Evolutionary conservation across 2,888 invertebrate species (phyloP).

Genomic region (Monopis laevigella): DNA sequence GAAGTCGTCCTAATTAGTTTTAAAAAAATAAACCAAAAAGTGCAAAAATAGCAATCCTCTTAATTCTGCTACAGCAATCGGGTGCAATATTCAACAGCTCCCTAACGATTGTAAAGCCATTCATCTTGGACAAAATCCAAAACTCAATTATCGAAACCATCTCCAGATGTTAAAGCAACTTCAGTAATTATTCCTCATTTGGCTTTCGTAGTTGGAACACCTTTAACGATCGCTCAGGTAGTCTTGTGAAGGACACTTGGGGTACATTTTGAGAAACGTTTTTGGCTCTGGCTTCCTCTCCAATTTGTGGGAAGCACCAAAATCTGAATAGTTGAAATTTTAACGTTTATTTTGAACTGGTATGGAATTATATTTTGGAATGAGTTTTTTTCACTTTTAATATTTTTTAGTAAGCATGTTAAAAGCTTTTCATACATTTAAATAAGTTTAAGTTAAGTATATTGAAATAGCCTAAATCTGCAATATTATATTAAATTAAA

Average conservation of each 20-base stretch:
- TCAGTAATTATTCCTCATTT: slow-evolving; percentile 56
- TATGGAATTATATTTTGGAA: too few species aligned
- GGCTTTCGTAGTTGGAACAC: slow-evolving; percentile 30
- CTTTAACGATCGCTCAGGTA: slow-evolving; percentile 44
- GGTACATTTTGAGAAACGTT: slow-evolving; percentile 28
- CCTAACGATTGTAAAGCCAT: slow-evolving; percentile 19
- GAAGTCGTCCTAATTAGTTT: too few species aligned
- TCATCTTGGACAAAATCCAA: slow-evolving; percentile 47
- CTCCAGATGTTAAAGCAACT: slow-evolving; percentile 29
- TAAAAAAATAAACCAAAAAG: too few species aligned
- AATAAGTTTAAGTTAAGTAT: too few species aligned
- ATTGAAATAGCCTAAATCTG: too few species aligned
- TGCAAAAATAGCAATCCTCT: too few species aligned
- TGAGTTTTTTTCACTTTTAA: too few species aligned
- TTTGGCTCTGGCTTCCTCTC: slow-evolving; percentile 38
- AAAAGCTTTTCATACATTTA: too few species aligned
- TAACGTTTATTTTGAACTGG: too few species aligned
- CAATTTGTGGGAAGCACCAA: slow-evolving; percentile 27
- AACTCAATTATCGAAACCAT: slow-evolving; percentile 52
- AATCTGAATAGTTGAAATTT: not conserved
- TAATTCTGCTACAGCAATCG: too few species aligned
- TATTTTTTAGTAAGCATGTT: too few species aligned
- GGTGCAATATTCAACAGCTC: slow-evolving; percentile 7
- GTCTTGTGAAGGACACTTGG: slow-evolving; percentile 40
- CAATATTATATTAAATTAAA: too few species aligned